Evolutionary conservation across 2,113 vertebrate species (phyloP), one percentile per base, ranked within the genome.

Genomic region (Phalacrocorax carbo): DNA sequence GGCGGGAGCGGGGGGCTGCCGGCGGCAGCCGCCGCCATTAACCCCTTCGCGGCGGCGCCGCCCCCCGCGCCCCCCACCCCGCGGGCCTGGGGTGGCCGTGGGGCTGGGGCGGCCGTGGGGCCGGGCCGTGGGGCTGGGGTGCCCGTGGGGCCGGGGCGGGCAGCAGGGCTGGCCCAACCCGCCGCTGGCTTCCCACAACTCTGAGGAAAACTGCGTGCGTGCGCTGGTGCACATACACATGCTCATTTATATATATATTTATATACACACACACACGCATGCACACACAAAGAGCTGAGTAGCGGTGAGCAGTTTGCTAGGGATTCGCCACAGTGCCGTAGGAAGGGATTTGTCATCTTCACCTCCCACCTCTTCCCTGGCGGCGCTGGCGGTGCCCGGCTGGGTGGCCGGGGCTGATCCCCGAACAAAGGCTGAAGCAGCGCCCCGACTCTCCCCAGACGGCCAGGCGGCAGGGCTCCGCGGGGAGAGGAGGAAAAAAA

Each of bases 261-360:
- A 48, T 44, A 30, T 52, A n/a, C 9, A 18, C 4, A 3, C 8
- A 4, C 5, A 12, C 25, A 20, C 13, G 13, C 11, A 19, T 44
- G 32, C 18, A 3, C 77, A 80, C 90, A 96, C 90, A 95, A 96
- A 95, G 95, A 84, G 90, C 92, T 64, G 86, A 60, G 69, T 38
- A n/a, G 92, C 27, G 18, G 52, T 10, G 13, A 84, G 21, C 78
- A 34, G 76, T 94, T 79, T 61, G 73, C 76, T 51, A 34, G 60
- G 95, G 62, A 86, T 88, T 92, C 9, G n/a, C 76, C 72, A 78
- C 88, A 25, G 65, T 40, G 80, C 66, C 19, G 13, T 75, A 82
- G 92, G 92, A 96, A 92, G 52, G 76, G 70, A 71, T 94, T 94
- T 96, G 92, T 83, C 80, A 61, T 79, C 69, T 78, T 61, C 3